Evolutionary conservation across 2,888 invertebrate genomes (phyloP).

Genomic region (Morpho helenor): DNA sequence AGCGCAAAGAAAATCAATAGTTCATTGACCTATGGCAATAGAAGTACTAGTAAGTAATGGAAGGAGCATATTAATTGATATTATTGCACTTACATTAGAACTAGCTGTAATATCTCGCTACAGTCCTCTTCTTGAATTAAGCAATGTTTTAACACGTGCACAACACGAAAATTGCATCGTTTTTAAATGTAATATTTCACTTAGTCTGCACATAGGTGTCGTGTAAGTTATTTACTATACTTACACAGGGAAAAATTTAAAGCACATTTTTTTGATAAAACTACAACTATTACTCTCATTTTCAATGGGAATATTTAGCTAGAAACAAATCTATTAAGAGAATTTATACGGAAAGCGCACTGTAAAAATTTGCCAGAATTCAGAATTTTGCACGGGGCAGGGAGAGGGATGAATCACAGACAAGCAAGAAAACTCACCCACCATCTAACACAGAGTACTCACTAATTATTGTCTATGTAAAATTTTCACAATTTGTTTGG

Average conservation of each 20-base stretch:
- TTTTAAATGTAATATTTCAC: neutral
- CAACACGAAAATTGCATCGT: slow-evolving; percentile 16
- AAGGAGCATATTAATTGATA: neutral
- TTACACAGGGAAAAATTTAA: neutral
- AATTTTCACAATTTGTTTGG: too few species aligned
- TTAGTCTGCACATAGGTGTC: neutral
- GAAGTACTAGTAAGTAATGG: neutral
- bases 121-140: neutral
- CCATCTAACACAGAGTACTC: too few species aligned
- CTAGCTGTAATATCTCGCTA: neutral
- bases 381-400: too few species aligned
- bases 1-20: slow-evolving; percentile 4
- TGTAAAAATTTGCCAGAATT: too few species aligned
- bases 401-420: too few species aligned
- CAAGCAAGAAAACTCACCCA: too few species aligned
- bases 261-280: neutral
- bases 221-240: neutral
- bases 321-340: too few species aligned
- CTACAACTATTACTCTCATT: too few species aligned
- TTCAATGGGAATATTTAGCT: too few species aligned
- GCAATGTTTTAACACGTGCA: slow-evolving; percentile 14
- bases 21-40: slow-evolving; percentile 12
- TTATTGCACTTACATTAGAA: slow-evolving; percentile 8
- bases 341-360: too few species aligned
- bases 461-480: too few species aligned